Evolutionary conservation across 2,797 vertebrate species (phyloP).

Genomic region (Centropyge bicolor): DNA sequence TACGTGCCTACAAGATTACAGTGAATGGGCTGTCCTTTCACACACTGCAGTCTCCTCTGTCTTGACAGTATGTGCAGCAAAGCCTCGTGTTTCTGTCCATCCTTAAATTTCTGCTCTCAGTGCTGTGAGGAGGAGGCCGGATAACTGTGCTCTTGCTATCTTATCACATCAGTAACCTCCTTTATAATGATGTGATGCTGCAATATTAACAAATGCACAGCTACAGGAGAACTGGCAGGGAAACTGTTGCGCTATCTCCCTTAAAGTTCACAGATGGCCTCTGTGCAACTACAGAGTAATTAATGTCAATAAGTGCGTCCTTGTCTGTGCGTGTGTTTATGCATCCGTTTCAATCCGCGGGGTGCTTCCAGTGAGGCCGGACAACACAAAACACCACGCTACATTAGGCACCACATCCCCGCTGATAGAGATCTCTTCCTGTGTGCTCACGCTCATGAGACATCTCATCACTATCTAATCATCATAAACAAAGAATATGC

Average conservation of each 20-base stretch:
- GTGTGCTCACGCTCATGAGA: conserved; percentile 59
- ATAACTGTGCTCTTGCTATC: neutral
- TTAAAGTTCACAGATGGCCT: conserved; percentile 35
- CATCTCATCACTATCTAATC: conserved; percentile 52
- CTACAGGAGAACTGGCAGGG: neutral
- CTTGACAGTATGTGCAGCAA: conserved; percentile 33
- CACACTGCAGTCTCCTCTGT: conserved; percentile 55
- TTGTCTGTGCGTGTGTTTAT: conserved; percentile 44
- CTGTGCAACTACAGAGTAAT: conserved; percentile 30
- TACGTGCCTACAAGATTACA: conserved; percentile 70
- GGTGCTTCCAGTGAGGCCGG: conserved; percentile 34
- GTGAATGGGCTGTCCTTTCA: conserved; percentile 64
- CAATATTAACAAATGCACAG: neutral
- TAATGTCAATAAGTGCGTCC: conserved; percentile 40
- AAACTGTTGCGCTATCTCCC: neutral
- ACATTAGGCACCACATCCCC: conserved; percentile 64
- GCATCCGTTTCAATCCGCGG: conserved; percentile 53
- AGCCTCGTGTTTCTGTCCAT: conserved; percentile 16
- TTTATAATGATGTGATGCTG: neutral
- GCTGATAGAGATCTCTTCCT: conserved; percentile 71
- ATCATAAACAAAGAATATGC: conserved; percentile 57
- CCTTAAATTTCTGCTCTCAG: conserved; percentile 16
- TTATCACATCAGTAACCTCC: neutral
- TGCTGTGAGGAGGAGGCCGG: neutral
- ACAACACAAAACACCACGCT: conserved; percentile 56